Evolutionary conservation across 2,888 invertebrate species (phyloP).

Genomic region (Odontomyia ornata): DNA sequence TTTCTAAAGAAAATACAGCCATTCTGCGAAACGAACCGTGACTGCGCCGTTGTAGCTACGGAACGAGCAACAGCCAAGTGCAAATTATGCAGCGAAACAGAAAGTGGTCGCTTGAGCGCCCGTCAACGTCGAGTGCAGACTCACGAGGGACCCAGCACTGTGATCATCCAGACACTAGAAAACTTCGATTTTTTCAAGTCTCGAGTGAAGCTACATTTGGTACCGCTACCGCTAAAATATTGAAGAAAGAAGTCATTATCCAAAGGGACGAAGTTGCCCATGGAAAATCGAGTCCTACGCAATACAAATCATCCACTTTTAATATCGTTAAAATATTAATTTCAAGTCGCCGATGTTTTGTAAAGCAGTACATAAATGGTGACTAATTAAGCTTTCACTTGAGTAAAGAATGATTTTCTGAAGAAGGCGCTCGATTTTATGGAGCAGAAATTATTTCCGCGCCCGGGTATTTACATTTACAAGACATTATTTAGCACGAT

Average conservation of each 20-base stretch:
- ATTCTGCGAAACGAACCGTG: no score
- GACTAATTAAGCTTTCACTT: conserved; percentile 99
- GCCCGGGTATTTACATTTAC: conserved; percentile 86
- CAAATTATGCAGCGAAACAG: no score
- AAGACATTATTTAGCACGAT: conserved; percentile 97
- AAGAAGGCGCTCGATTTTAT: conserved; percentile 96
- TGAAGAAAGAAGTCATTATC: conserved; percentile 97
- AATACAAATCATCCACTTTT: conserved; percentile 98
- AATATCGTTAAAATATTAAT: conserved; percentile 97
- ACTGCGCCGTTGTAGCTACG: no score
- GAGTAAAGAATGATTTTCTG: conserved; percentile 90
- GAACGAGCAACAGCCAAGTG: no score
- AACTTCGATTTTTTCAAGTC: conserved; percentile 99
- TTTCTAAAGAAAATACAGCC: no score
- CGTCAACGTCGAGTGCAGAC: no score
- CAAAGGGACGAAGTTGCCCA: conserved; percentile 99
- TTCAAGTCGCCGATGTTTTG: conserved; percentile 99
- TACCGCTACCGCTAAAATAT: conserved; percentile 98
- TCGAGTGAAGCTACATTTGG: conserved; percentile 98
- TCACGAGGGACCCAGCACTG: no score
- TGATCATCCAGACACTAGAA: conserved; percentile 89
- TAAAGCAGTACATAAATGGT: conserved; percentile 99
- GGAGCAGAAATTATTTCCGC: conserved; percentile 99
- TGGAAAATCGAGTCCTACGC: conserved; percentile 95
- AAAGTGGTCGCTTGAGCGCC: no score